A percentile compares a stretch with the other conserved stretches of the same genome.
phyloP scores from a whole-genome alignment of 2,797 vertebrate species.

The Melanotaenia nigrans region DNA sequence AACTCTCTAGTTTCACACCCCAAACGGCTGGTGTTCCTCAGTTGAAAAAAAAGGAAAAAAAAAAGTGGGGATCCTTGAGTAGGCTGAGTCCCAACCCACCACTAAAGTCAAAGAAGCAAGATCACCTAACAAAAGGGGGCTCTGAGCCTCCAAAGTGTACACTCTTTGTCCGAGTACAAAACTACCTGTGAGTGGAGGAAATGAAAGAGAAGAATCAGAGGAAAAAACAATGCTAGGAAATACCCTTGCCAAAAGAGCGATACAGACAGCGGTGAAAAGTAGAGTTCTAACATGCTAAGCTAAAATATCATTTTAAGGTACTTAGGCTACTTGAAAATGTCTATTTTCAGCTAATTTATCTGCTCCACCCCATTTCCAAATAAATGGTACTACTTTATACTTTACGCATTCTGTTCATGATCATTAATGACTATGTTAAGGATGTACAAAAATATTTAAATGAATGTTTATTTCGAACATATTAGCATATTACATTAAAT shows the following conservation, averaged over 20 bases:
- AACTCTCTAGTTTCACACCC: constrained; percentile 15
- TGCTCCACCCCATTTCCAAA: too few relatives aligned
- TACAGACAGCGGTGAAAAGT: background rate
- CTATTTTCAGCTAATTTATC: too few relatives aligned
- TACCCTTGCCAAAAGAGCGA: background rate
- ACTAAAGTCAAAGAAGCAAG: constrained; percentile 43
- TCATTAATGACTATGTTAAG: background rate
- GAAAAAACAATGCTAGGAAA: constrained; percentile 6
- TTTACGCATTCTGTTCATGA: background rate
- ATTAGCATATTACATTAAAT: too few relatives aligned
- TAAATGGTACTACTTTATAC: background rate
- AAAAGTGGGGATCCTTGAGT: constrained; percentile 42
- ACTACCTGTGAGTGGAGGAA: constrained; percentile 19
- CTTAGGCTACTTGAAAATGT: background rate
- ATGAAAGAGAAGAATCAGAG: constrained; percentile 5
- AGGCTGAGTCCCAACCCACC: constrained; percentile 21
- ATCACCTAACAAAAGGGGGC: constrained; percentile 58
- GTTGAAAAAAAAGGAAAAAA: constrained; percentile 6
- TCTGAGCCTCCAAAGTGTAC: constrained; percentile 38
- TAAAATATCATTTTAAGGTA: background rate
- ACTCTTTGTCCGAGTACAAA: constrained; percentile 58
- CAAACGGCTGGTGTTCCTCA: constrained; percentile 17
- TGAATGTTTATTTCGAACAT: too few relatives aligned
- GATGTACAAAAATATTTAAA: background rate
- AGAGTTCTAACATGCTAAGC: background rate